Base-by-base conservation (phyloP, 2,113 vertebrate genomes). In the Coregonus clupeaformis region DNA sequence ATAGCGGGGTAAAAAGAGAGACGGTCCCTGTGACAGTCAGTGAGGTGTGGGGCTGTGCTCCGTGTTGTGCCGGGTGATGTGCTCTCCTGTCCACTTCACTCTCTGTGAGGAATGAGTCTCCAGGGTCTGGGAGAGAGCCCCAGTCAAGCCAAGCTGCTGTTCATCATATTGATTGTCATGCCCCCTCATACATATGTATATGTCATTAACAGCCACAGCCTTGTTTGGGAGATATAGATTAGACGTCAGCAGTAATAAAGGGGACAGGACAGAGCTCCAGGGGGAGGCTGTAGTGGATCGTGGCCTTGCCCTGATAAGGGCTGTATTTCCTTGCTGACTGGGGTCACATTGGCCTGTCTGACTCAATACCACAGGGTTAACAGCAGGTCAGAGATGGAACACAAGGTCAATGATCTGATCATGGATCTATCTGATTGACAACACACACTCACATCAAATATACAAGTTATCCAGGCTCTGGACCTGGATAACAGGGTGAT, bases 121-220 rank as follows among this genome's bases (percentile, higher is more conserved):
- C 49, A 14, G 49, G 49, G 49, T 52, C 16, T 52, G 16, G 12
- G 49, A 52, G 49, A 7, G 47, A 72, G 52, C 69, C 49, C 68
- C 11, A 68, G 14, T 68, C 18, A 47, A 27, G 68, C 55, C 3
- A 9, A 74, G 69, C 25, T 27, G 12, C 60, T 18, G 27, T 74
- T 79, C n/a, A 74, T 68, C 72, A 73, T 45, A 25, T 49, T 72
- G 84, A 79, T 73, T 69, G 81, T 64, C 71, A 71, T 66, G 11
- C 68, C 65, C 73, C 55, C 86, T 87, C 86, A 88, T 90, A 76
- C 85, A 88, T 87, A 89, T 89, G 82, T 77, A 88, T 75, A 84
- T 62, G 77, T 76, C 86, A 81, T 90, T 90, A 88, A 76, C 77
- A 30, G 77, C 55, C 81, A 76, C 84, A 3, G 83, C 73, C 78